Base-by-base conservation (phyloP, 2,797 vertebrate genomes). In the Acomys russatus region DNA sequence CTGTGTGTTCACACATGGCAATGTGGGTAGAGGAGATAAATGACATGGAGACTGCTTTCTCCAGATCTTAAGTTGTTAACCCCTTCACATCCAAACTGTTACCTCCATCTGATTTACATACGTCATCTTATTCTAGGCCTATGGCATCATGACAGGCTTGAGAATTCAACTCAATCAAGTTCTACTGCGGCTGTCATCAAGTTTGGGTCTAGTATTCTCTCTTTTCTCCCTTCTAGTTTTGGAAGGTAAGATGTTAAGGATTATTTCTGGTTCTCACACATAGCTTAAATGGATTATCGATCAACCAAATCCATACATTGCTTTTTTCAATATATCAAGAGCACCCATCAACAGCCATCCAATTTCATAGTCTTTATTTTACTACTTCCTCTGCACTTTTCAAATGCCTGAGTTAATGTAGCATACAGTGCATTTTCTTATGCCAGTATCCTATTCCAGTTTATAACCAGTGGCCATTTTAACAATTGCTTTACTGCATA, bases 361-460 rank as follows among this genome's bases (percentile, higher is more conserved):
- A 83, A 35, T 94, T 93, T 59, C 20, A 70, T 74, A 91, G 28
- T 94, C 44, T 49, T 90, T 92, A 94, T 51, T 82, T 91, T 90
- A 54, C 33, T 95, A 25, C 35, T 85, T 84, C 10, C 2, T 80
- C 61, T 94, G 30, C 49, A 35, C 6, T 54, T 93, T 88, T 88
- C 14, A 92, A 79, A 93, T 83, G 4, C 11, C 28, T 92, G 59
- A 82, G 64, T 91, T 78, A 64, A 90, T 74, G 18, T 64, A 56
- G 20, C 73, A 90, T 18, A 8, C 20, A 88, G 17, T 64, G 17
- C 10, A 30, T 82, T 92, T 14, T 86, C 23, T 92, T 77, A 63
- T 2, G 38, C 2, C 3, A 49, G 7, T 59, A 22, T 66, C 28
- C 3, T 61, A 54, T 49, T 59, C 54, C 15, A 77, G 14, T 79